Percentiles rank a stretch among this genome's conserved stretches.
Conservation (phyloP, 2,888 invertebrate species). For the Trichopoda pennipes region DNA sequence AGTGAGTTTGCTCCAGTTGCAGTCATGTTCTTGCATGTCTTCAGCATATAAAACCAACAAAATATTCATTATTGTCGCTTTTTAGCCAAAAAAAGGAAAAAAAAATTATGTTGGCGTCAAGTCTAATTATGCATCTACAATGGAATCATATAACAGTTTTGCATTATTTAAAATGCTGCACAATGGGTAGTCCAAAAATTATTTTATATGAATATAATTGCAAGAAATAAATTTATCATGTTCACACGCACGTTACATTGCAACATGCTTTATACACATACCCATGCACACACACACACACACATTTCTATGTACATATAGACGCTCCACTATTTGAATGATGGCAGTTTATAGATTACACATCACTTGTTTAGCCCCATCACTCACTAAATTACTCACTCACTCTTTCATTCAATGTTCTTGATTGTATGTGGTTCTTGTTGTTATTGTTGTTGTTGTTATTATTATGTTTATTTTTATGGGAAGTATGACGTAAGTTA, state of each 20-base stretch:
- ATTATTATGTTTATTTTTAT: slow-evolving; percentile 6
- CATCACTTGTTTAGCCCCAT: slow-evolving; percentile 33
- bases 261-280: no score
- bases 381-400: slow-evolving; percentile 2
- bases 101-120: slow-evolving; percentile 32
- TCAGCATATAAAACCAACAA: neutral
- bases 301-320: neutral
- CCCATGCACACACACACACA: neutral
- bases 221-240: no score
- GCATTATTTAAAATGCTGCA: no score
- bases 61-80: neutral
- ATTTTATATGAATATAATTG: no score
- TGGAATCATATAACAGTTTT: neutral
- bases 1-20: slow-evolving; percentile 30
- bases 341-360: slow-evolving; percentile 32
- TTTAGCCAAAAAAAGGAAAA: neutral
- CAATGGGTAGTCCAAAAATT: no score
- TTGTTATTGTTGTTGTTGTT: no score
- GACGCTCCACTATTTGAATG: neutral
- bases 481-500: slow-evolving; percentile 55
- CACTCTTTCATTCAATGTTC: neutral
- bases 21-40: neutral
- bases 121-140: slow-evolving; percentile 14
- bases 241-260: no score
- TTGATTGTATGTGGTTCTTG: neutral